These are phyloP conservation scores for Pocillopora verrucosa DNA, from an alignment of 64 coral and sea anemone species.

Conservation along the genomic window DNA sequence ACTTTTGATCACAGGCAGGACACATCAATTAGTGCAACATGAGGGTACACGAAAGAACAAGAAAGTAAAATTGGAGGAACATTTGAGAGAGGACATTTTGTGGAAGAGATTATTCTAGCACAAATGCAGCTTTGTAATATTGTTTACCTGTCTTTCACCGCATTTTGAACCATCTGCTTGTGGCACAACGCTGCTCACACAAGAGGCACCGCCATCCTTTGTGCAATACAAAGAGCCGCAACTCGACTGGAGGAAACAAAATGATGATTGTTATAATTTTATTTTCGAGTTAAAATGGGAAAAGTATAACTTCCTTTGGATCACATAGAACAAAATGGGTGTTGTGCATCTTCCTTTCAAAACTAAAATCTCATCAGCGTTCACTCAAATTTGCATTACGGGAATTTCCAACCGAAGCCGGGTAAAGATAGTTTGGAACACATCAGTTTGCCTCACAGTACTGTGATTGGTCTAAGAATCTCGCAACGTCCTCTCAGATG, in stretches of 20 bases:
- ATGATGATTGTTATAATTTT: background rate
- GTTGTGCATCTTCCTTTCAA: no score
- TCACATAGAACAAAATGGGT: no score
- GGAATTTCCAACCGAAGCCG: no score
- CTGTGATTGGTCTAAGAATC: no score
- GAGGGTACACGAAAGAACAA: no score
- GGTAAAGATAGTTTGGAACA: no score
- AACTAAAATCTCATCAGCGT: no score
- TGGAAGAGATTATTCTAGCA: background rate
- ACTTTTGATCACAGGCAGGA: slow-evolving; percentile 35
- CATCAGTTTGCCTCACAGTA: no score
- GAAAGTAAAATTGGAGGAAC: background rate
- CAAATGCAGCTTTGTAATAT: no score
- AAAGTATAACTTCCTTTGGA: no score
- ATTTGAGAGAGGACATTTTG: background rate
- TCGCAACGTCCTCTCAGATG: no score
- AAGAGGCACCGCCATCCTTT: slow-evolving; percentile 12
- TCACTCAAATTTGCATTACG: no score
- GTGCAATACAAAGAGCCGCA: slow-evolving; percentile 55
- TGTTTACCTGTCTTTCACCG: slow-evolving; percentile 60
- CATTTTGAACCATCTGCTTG: slow-evolving; percentile 64
- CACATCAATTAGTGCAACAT: background rate
- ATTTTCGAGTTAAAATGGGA: background rate
- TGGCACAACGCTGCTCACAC: slow-evolving; percentile 31
- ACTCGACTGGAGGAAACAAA: slow-evolving; percentile 12